Percentiles rank a stretch among this genome's conserved stretches.
Conservation (phyloP, 1,140 invertebrate genomes). For the Drosophila nasuta region DNA sequence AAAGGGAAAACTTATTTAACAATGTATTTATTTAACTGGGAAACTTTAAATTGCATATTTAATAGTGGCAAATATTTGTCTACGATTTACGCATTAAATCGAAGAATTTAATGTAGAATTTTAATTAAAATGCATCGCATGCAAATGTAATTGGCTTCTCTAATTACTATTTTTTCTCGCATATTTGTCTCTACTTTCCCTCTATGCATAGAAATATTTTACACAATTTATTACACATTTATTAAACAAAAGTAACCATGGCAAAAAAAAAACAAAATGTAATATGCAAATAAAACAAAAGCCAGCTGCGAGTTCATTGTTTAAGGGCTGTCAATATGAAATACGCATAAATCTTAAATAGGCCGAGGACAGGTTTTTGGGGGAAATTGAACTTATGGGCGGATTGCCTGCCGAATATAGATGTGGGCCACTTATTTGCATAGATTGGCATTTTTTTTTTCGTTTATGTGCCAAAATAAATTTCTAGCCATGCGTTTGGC, state of each 20-base stretch:
- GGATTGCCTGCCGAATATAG: conserved; percentile 34
- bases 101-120: not conserved
- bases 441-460: conserved; percentile 63
- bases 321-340: conserved; percentile 74
- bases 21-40: no score
- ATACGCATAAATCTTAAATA: conserved; percentile 66
- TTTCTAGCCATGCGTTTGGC: conserved; percentile 29
- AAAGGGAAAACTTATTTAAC: no score
- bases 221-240: conserved; percentile 34
- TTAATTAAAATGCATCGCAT: conserved; percentile 13
- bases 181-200: not conserved
- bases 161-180: not conserved
- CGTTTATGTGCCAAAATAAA: conserved; percentile 60
- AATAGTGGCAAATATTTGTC: no score
- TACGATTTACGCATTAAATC: not conserved
- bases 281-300: conserved; percentile 14
- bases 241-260: conserved; percentile 63
- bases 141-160: conserved; percentile 13
- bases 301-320: conserved; percentile 65
- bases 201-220: conserved; percentile 3
- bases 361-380: conserved; percentile 1
- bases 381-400: conserved; percentile 8
- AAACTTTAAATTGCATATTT: no score
- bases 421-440: conserved; percentile 75
- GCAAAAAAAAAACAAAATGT: conserved; percentile 17